Conservation (phyloP, 2,113 vertebrate species). For the Ciconia maguari region DNA sequence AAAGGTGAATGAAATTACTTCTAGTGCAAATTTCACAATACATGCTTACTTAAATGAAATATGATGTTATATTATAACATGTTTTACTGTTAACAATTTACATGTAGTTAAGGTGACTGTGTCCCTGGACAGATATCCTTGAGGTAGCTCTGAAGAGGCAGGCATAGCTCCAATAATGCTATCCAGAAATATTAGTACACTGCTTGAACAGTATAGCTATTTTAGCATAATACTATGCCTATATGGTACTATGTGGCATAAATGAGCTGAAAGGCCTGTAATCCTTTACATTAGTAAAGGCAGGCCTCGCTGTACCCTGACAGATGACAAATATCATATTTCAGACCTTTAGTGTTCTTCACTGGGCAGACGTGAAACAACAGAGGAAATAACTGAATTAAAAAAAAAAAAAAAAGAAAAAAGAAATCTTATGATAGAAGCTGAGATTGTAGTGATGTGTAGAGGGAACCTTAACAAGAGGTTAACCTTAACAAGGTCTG, state of each 20-base stretch:
- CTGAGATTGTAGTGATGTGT: not conserved
- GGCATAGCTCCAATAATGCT: not conserved
- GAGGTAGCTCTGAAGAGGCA: not conserved
- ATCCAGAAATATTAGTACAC: not conserved
- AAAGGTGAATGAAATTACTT: not conserved
- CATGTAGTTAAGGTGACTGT: not conserved
- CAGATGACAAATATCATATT: not conserved
- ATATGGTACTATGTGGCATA: not conserved
- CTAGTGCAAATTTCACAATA: not conserved
- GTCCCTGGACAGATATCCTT: not conserved
- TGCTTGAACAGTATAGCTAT: not conserved
- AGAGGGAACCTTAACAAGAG: not conserved
- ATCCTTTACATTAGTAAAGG: not conserved
- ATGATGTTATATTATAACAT: not conserved
- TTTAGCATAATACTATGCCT: not conserved
- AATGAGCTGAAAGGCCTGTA: not conserved
- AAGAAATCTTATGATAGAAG: not conserved
- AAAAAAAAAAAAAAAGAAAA: not conserved
- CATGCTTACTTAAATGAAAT: not conserved
- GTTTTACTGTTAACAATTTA: not conserved
- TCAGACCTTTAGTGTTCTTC: not conserved
- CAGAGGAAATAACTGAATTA: not conserved
- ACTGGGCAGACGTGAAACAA: not conserved
- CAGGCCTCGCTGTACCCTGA: not conserved
- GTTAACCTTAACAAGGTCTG: not conserved